Percentiles rank a stretch among this genome's conserved stretches.
These are phyloP conservation scores for Calliphora vomitoria DNA, from an alignment of 2,888 invertebrate genomes.

Conservation along the genomic window DNA sequence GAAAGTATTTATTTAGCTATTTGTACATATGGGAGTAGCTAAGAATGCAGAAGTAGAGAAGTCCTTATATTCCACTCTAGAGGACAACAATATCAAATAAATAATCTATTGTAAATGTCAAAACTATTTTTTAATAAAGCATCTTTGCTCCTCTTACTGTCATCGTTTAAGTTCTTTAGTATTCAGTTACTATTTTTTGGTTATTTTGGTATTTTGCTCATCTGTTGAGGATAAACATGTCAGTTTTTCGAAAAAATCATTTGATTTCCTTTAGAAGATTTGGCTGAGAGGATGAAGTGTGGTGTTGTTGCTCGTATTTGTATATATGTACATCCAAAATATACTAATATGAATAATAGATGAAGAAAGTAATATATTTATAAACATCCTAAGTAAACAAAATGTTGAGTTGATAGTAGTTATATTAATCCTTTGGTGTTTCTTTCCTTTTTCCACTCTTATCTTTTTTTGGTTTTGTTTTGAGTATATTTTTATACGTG, in stretches of 20 bases:
- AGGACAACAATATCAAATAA: slow-evolving; percentile 65
- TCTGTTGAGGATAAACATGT: slow-evolving; percentile 50
- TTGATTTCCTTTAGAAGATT: slow-evolving; percentile 50
- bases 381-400: slow-evolving; percentile 68
- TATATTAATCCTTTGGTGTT: slow-evolving; percentile 66
- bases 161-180: slow-evolving; percentile 53
- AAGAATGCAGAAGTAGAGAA: background rate
- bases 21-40: slow-evolving; percentile 13
- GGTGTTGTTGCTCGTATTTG: background rate
- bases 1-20: slow-evolving; percentile 55
- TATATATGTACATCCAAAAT: background rate
- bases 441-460: slow-evolving; percentile 19
- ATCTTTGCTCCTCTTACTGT: slow-evolving; percentile 38
- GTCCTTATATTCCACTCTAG: slow-evolving; percentile 46
- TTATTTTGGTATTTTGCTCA: slow-evolving; percentile 13
- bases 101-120: slow-evolving; percentile 70
- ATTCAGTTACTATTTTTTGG: background rate
- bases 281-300: background rate
- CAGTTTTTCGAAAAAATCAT: slow-evolving; percentile 58
- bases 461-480: background rate
- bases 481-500: slow-evolving; percentile 3
- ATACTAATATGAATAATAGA: slow-evolving; percentile 27
- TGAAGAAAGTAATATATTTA: slow-evolving; percentile 35
- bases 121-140: slow-evolving; percentile 72
- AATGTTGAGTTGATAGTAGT: slow-evolving; percentile 65